A percentile compares a stretch with the other conserved stretches of the same genome.
Evolutionary conservation across 2,113 vertebrate genomes (phyloP).

Genomic region (Tylochromis polylepis): DNA sequence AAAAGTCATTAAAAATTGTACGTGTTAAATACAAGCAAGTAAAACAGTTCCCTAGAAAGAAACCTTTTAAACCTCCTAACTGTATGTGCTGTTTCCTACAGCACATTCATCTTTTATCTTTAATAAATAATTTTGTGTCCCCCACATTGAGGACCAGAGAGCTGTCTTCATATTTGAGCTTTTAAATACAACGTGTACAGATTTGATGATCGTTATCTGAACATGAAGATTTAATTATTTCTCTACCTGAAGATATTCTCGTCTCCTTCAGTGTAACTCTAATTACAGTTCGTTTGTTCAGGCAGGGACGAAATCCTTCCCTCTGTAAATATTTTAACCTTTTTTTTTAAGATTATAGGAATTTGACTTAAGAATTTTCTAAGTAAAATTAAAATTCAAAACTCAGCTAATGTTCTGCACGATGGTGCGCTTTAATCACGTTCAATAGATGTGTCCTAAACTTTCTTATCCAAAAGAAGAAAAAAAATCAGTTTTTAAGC

Average conservation of each 20-base stretch:
- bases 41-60: too few relatives aligned
- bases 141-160: neutral
- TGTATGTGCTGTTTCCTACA: too few relatives aligned
- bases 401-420: too few relatives aligned
- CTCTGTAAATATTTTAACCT: neutral
- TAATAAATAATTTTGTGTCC: neutral
- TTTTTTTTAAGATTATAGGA: neutral
- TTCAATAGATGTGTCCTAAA: neutral
- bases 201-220: neutral
- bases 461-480: too few relatives aligned
- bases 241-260: slow-evolving; percentile 6
- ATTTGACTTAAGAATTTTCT: neutral
- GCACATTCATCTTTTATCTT: neutral
- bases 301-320: neutral
- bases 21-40: neutral
- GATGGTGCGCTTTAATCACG: neutral
- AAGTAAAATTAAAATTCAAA: neutral
- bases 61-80: neutral
- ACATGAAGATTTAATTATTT: neutral
- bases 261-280: neutral
- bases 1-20: neutral
- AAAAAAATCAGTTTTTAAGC: too few relatives aligned
- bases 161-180: neutral
- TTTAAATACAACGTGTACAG: neutral
- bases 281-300: neutral